Evolutionary conservation across 2,797 vertebrate species (phyloP).

Genomic region (Meriones psammophilus): DNA sequence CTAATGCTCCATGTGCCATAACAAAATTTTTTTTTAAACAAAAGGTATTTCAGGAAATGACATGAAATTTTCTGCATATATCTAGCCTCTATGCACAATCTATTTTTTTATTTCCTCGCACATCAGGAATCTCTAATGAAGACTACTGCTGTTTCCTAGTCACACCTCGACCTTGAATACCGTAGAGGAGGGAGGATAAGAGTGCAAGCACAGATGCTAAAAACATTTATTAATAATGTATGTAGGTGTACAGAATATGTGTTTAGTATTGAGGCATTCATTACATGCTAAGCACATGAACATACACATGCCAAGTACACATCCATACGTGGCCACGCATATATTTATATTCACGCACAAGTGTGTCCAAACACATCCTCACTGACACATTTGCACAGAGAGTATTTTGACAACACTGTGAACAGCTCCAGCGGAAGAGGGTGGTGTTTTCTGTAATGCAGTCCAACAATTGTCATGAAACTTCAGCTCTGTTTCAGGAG

Average conservation of each 20-base stretch:
- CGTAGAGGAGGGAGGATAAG: background rate
- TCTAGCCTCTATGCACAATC: background rate
- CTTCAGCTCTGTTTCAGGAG: conserved; percentile 37
- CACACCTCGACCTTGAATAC: background rate
- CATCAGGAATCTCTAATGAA: background rate
- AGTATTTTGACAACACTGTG: conserved; percentile 76
- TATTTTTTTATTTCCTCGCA: background rate
- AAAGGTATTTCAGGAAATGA: conserved; percentile 24
- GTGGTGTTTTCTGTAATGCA: conserved; percentile 29
- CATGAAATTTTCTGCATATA: background rate
- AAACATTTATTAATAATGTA: background rate
- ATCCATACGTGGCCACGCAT: conserved; percentile 62
- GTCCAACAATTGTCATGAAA: conserved; percentile 60
- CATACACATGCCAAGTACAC: background rate
- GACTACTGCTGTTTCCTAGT: conserved; percentile 14
- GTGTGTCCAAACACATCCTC: conserved; percentile 75
- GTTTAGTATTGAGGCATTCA: background rate
- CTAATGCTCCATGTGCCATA: background rate
- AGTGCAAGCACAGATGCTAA: background rate
- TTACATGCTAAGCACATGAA: background rate
- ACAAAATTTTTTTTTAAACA: background rate
- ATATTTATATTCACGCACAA: conserved; percentile 53
- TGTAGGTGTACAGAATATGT: background rate
- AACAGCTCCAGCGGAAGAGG: conserved; percentile 75
- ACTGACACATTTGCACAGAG: conserved; percentile 65